Percentiles rank a stretch among this genome's conserved stretches.
These are phyloP conservation scores for Drosophila rhopaloa DNA, from an alignment of 1,140 invertebrate species.

Conservation along the genomic window DNA sequence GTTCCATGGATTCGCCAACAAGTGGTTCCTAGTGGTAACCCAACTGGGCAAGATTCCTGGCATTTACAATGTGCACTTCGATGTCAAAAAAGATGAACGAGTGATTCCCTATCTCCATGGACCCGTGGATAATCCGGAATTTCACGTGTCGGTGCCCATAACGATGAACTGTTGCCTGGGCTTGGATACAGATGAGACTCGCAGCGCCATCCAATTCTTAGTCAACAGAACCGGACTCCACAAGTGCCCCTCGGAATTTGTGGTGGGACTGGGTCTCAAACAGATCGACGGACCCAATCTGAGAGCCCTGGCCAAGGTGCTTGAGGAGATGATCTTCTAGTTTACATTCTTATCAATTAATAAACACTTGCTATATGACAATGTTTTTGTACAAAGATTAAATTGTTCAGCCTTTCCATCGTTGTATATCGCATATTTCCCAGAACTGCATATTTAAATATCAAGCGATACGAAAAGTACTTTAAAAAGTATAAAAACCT, in stretches of 20 bases:
- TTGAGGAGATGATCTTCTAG: conserved; percentile 50
- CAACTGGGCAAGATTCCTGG: conserved; percentile 73
- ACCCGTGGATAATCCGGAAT: conserved; percentile 51
- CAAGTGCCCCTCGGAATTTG: conserved; percentile 61
- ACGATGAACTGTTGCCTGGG: conserved; percentile 69
- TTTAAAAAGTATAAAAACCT: no score
- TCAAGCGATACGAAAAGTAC: no score
- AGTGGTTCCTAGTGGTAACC: conserved; percentile 74
- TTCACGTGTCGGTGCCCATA: conserved; percentile 65
- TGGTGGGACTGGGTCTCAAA: conserved; percentile 69
- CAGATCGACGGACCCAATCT: conserved; percentile 56
- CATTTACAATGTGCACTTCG: conserved; percentile 69
- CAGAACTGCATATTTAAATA: no score
- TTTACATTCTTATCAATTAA: conserved; percentile 2
- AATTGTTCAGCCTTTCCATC: background rate
- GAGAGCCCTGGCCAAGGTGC: conserved; percentile 54
- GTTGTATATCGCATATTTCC: background rate
- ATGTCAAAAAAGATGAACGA: conserved; percentile 48
- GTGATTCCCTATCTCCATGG: conserved; percentile 34
- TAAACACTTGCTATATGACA: conserved; percentile 12
- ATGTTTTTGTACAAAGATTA: background rate
- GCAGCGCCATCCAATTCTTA: conserved; percentile 76
- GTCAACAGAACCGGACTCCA: conserved; percentile 66
- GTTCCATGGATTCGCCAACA: conserved; percentile 70
- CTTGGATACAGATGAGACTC: conserved; percentile 57